phyloP scores from a whole-genome alignment of 2,113 vertebrate species.

The Ailurus styani region DNA sequence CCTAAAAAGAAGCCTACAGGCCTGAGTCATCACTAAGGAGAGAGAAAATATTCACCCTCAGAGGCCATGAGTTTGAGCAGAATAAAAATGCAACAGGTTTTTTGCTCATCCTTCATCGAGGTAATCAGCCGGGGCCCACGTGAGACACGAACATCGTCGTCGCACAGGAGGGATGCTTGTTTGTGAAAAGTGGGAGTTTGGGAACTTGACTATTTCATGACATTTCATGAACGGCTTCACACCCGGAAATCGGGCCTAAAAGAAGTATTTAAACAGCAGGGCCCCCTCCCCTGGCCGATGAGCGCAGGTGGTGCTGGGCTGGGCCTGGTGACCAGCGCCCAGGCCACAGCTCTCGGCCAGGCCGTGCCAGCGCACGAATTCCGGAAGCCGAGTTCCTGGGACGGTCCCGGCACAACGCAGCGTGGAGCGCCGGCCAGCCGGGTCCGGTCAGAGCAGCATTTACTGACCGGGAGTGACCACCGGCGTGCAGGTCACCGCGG shows the following conservation, averaged over 20 bases:
- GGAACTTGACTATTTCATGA: no score
- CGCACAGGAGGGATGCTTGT: fast-evolving
- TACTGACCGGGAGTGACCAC: neutral
- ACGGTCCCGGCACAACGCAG: fast-evolving
- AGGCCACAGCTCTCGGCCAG: neutral
- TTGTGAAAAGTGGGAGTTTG: neutral
- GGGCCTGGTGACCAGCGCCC: no score
- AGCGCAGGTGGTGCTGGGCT: no score
- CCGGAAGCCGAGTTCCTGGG: neutral
- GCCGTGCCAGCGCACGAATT: fast-evolving
- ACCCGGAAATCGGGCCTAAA: neutral
- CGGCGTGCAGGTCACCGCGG: neutral
- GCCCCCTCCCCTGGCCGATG: neutral
- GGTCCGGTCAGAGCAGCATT: neutral
- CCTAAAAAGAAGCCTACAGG: neutral
- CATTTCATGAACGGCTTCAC: fast-evolving
- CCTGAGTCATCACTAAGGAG: fast-evolving
- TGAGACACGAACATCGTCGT: fast-evolving
- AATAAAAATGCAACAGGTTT: neutral
- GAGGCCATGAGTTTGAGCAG: neutral
- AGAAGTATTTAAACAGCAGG: fast-evolving
- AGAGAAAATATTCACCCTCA: neutral
- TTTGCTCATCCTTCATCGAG: neutral
- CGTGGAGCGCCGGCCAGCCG: fast-evolving
- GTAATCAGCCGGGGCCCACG: neutral